phyloP scores from a whole-genome alignment of 1,140 invertebrate genomes.

The Stratiolaelaps scimitus region DNA sequence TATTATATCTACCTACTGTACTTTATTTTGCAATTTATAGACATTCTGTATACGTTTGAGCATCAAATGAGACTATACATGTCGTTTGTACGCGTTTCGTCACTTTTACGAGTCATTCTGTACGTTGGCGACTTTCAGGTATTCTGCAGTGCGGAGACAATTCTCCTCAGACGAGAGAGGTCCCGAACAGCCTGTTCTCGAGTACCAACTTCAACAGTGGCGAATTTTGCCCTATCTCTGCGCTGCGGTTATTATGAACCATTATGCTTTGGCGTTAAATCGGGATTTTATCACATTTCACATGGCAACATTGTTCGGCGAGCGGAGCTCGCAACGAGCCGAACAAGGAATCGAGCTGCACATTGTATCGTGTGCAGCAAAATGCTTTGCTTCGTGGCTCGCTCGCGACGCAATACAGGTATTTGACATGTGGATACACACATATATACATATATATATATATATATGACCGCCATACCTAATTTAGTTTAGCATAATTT shows the following conservation, averaged over 20 bases:
- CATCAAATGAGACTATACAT: neutral
- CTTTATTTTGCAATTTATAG: too few relatives aligned
- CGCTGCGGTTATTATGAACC: constrained; percentile 59
- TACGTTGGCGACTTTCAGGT: constrained; percentile 45
- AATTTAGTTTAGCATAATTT: too few relatives aligned
- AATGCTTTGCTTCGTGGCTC: constrained; percentile 72
- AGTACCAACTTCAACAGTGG: constrained; percentile 88
- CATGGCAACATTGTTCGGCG: constrained; percentile 43
- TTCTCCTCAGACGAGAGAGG: constrained; percentile 55
- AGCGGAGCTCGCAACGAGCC: constrained; percentile 43
- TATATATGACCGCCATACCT: too few relatives aligned
- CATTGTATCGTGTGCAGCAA: constrained; percentile 70
- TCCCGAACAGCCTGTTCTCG: constrained; percentile 65
- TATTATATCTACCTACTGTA: too few relatives aligned
- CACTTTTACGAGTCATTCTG: neutral
- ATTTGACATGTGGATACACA: constrained; percentile 39
- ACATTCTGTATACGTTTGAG: neutral
- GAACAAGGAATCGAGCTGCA: constrained; percentile 72
- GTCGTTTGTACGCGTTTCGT: too few relatives aligned
- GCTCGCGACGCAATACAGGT: constrained; percentile 73
- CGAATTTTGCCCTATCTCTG: constrained; percentile 75
- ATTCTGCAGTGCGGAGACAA: constrained; percentile 74
- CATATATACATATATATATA: too few relatives aligned
- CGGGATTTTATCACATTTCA: constrained; percentile 47
- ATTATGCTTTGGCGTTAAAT: constrained; percentile 54